These are phyloP conservation scores for Sphinx pinastri DNA, from an alignment of 2,888 invertebrate species.

Conservation along the genomic window DNA sequence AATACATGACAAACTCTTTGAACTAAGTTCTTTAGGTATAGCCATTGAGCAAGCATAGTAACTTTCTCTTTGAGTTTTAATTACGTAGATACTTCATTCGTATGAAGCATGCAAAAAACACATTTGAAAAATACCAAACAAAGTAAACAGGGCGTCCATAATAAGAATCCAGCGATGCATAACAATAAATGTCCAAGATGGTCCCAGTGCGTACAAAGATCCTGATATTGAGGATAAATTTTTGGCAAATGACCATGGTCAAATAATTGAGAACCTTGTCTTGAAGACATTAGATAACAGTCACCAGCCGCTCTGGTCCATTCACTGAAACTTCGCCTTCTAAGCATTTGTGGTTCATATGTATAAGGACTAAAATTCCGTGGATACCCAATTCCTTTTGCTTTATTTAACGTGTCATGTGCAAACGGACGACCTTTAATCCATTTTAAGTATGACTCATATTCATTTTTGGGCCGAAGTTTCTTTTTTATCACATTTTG, in stretches of 20 bases:
- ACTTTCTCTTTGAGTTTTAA: background rate
- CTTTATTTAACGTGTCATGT: background rate
- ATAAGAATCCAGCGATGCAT: constrained; percentile 44
- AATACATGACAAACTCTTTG: background rate
- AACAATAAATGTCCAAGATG: constrained; percentile 42
- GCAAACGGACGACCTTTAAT: constrained; percentile 8
- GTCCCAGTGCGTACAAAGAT: constrained; percentile 38
- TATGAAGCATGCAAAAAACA: constrained; percentile 40
- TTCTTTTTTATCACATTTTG: constrained; percentile 10
- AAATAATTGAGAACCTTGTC: constrained; percentile 50
- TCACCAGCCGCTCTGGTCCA: constrained; percentile 45
- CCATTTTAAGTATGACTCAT: constrained; percentile 19
- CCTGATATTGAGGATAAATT: constrained; percentile 45
- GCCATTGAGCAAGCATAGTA: background rate
- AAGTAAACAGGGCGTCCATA: constrained; percentile 57
- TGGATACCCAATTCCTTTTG: background rate
- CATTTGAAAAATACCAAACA: constrained; percentile 54
- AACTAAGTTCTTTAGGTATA: background rate
- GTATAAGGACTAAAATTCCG: constrained; percentile 11
- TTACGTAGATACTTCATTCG: background rate
- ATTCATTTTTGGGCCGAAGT: constrained; percentile 20
- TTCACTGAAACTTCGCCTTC: constrained; percentile 27
- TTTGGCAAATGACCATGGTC: constrained; percentile 47
- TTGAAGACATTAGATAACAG: constrained; percentile 50
- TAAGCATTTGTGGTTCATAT: background rate